Evolutionary conservation across 2,888 invertebrate species (phyloP).

Genomic region (Agrenia bidenticulata): DNA sequence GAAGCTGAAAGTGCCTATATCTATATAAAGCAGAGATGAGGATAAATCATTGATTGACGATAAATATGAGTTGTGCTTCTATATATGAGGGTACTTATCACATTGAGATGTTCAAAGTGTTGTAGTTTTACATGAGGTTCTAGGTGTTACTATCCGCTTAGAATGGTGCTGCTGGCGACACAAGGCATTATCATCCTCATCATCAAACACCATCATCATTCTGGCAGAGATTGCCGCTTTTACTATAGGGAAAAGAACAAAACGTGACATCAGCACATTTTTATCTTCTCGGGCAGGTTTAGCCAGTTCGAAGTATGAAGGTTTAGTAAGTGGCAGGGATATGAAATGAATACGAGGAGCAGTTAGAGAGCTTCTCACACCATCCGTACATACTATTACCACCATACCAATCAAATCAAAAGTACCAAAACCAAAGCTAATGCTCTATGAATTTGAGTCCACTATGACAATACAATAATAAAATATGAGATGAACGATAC

Average conservation of each 20-base stretch:
- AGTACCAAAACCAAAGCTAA: not conserved
- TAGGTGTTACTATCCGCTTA: no score
- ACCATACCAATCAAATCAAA: not conserved
- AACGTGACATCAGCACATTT: constrained; percentile 49
- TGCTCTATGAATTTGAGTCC: no score
- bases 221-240: constrained; percentile 2
- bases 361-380: not conserved
- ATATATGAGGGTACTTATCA: no score
- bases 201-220: constrained; percentile 18
- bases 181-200: constrained; percentile 1
- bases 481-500: no score
- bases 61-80: no score
- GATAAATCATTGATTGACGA: no score
- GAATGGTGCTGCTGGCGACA: no score
- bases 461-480: no score
- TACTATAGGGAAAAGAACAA: constrained; percentile 27
- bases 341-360: not conserved
- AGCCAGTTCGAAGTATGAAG: not conserved
- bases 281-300: constrained; percentile 31
- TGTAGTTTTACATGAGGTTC: no score
- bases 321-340: not conserved
- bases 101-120: no score
- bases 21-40: no score
- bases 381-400: not conserved
- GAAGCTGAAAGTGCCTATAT: no score